phyloP scores from a whole-genome alignment of 2,113 vertebrate genomes.

The Albula goreensis region DNA sequence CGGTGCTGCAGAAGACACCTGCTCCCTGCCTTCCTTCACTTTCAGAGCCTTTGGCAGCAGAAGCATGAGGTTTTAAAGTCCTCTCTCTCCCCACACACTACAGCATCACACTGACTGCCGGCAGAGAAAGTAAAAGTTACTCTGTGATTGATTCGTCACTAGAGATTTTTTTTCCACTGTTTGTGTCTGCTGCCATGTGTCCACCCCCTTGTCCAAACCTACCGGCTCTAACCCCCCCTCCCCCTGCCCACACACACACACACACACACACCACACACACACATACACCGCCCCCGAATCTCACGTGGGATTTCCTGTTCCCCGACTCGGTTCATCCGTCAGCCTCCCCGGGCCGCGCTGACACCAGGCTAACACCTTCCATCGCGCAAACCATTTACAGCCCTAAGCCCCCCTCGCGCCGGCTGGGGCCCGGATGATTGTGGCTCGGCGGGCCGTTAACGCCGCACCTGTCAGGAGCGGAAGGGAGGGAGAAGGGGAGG shows the following conservation, averaged over 20 bases:
- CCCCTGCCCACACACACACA: constrained; percentile 31
- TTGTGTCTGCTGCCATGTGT: neutral
- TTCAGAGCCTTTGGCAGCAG: neutral
- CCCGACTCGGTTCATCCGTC: constrained; percentile 59
- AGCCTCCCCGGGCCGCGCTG: constrained; percentile 52
- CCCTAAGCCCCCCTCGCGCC: constrained; percentile 61
- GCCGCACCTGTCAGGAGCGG: constrained; percentile 56
- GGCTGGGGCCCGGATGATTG: constrained; percentile 53
- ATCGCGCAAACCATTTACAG: constrained; percentile 71
- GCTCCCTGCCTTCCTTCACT: neutral
- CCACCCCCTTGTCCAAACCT: constrained; percentile 8
- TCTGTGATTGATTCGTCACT: constrained; percentile 51
- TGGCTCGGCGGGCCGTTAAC: constrained; percentile 45
- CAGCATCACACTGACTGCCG: neutral
- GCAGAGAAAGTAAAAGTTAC: constrained; percentile 35
- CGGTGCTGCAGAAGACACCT: neutral
- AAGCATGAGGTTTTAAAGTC: neutral
- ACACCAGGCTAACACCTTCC: constrained; percentile 62
- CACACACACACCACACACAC: constrained; percentile 24
- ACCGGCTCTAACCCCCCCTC: neutral
- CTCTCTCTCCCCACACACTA: neutral
- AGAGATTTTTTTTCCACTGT: constrained; percentile 33
- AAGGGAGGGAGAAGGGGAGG: constrained; percentile 57
- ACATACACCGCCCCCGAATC: constrained; percentile 9
- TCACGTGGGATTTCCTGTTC: constrained; percentile 51